These are phyloP conservation scores for Agelas oroides DNA, from an alignment of 37 sponge, comb jelly and placozoan genomes.

Conservation along the genomic window DNA sequence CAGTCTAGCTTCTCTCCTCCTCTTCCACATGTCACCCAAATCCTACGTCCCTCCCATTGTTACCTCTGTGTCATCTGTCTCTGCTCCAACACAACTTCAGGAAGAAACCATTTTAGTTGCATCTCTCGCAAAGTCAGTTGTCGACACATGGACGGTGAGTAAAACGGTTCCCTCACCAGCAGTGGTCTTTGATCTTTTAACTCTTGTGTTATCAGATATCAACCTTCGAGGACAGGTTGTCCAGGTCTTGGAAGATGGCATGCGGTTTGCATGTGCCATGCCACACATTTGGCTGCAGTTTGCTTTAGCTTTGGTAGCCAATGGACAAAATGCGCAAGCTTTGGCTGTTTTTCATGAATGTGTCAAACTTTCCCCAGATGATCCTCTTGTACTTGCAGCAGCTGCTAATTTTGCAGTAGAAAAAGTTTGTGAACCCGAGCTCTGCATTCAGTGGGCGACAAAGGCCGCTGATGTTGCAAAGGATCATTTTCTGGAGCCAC, in stretches of 20 bases:
- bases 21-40: slow-evolving; percentile 39
- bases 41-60: slow-evolving; percentile 20
- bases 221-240: slow-evolving; percentile 34
- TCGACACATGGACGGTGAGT: slow-evolving; percentile 38
- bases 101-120: slow-evolving; percentile 54
- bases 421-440: slow-evolving; percentile 29
- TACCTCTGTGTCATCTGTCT: slow-evolving; percentile 1
- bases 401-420: slow-evolving; percentile 63
- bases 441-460: slow-evolving; percentile 47
- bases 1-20: slow-evolving; percentile 47
- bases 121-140: slow-evolving; percentile 33
- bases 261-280: slow-evolving; percentile 35
- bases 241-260: slow-evolving; percentile 46
- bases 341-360: slow-evolving; percentile 64
- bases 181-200: slow-evolving; percentile 38
- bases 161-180: slow-evolving; percentile 17
- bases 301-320: slow-evolving; percentile 51
- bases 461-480: background rate
- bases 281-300: slow-evolving; percentile 70
- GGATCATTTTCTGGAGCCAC: slow-evolving; percentile 55
- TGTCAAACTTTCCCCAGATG: slow-evolving; percentile 49
- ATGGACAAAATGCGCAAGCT: slow-evolving; percentile 42
- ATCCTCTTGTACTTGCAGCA: slow-evolving; percentile 30
- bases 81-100: slow-evolving; percentile 27
- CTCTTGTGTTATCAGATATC: slow-evolving; percentile 21